phyloP scores from a whole-genome alignment of 1,140 invertebrate species.

The Spodoptera frugiperda region DNA sequence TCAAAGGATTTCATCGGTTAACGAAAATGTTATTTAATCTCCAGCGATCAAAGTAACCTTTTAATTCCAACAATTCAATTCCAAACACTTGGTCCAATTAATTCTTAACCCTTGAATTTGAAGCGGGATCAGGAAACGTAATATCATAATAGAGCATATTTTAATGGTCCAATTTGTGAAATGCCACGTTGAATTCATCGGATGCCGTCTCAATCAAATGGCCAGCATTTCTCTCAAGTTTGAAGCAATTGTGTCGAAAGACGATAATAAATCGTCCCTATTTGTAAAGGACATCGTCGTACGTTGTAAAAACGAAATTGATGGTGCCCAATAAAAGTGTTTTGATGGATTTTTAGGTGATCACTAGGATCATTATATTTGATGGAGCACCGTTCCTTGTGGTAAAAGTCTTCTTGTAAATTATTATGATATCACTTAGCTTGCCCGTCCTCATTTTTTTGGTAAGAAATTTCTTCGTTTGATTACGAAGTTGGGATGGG shows the following conservation, averaged over 20 bases:
- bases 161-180: constrained; percentile 43
- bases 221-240: constrained; percentile 35
- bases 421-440: constrained; percentile 36
- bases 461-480: neutral
- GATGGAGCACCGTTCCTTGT: constrained; percentile 11
- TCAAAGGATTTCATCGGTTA: neutral
- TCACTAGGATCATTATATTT: constrained; percentile 35
- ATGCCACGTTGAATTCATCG: constrained; percentile 31
- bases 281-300: constrained; percentile 33
- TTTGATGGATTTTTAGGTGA: constrained; percentile 38
- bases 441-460: neutral
- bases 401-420: constrained; percentile 36
- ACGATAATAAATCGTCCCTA: constrained; percentile 30
- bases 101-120: constrained; percentile 27
- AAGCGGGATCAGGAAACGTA: constrained; percentile 15
- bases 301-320: constrained; percentile 42
- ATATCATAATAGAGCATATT: constrained; percentile 32
- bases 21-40: neutral
- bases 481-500: too few relatives aligned
- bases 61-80: neutral
- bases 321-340: constrained; percentile 35
- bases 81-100: constrained; percentile 31
- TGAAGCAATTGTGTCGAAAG: constrained; percentile 39
- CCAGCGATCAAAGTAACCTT: constrained; percentile 2
- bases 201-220: constrained; percentile 41